A percentile compares a stretch with the other conserved stretches of the same genome.
phyloP scores from a whole-genome alignment of 2,113 vertebrate genomes.

The Antechinus stuartii region DNA sequence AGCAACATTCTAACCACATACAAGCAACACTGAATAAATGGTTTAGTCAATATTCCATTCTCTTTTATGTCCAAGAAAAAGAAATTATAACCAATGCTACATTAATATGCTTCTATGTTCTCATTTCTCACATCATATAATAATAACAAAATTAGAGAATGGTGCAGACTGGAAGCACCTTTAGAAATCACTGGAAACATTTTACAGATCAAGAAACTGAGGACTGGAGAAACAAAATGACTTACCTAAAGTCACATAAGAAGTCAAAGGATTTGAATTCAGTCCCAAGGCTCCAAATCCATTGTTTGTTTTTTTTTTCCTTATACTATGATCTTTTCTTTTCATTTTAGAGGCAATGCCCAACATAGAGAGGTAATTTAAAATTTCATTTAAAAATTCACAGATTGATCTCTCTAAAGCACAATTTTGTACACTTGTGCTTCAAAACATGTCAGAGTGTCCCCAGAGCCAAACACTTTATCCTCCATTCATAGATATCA shows the following conservation, averaged over 20 bases:
- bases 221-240: not conserved
- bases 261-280: not conserved
- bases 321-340: not conserved
- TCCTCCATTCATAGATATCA: not conserved
- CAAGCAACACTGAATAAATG: not conserved
- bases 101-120: no score
- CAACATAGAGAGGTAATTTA: not conserved
- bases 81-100: not conserved
- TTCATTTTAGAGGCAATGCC: not conserved
- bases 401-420: not conserved
- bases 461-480: not conserved
- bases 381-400: not conserved
- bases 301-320: not conserved
- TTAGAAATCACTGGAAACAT: not conserved
- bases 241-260: not conserved
- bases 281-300: not conserved
- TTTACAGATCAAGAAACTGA: not conserved
- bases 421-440: not conserved
- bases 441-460: no score
- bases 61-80: not conserved
- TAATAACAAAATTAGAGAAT: not conserved
- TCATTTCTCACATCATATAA: not conserved
- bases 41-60: not conserved
- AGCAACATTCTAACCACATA: not conserved
- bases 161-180: not conserved